phyloP scores from a whole-genome alignment of 2,888 invertebrate species.

The Brachyptera risi region DNA sequence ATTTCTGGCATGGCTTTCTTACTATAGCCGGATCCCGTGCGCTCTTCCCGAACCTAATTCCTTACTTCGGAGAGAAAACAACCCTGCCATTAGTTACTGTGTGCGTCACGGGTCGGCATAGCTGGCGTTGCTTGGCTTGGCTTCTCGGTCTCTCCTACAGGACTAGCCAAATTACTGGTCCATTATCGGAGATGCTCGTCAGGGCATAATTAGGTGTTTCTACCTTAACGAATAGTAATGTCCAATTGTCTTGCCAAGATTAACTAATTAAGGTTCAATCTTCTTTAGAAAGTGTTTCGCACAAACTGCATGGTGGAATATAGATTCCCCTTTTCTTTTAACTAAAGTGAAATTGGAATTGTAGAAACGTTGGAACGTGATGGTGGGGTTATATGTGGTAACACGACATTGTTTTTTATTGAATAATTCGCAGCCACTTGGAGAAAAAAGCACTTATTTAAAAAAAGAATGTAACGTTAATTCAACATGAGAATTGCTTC shows the following conservation, averaged over 20 bases:
- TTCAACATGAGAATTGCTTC: no score
- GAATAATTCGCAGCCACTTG: no score
- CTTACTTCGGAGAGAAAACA: slow-evolving; percentile 8
- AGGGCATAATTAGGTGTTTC: background rate
- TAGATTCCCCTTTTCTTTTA: no score
- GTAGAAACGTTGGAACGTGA: no score
- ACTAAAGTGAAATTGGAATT: no score
- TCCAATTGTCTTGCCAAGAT: background rate
- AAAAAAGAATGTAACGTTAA: no score
- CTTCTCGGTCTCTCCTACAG: background rate
- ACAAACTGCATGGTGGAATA: no score
- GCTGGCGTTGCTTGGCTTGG: background rate
- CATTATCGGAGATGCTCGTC: background rate
- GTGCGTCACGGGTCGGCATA: background rate
- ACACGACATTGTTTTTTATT: no score
- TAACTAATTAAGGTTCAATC: no score
- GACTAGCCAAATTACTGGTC: background rate
- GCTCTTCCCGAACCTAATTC: slow-evolving; percentile 12
- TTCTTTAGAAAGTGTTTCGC: no score
- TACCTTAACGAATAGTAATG: slow-evolving; percentile 1
- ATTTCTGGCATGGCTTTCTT: slow-evolving; percentile 13
- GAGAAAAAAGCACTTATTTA: no score
- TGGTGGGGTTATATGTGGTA: no score
- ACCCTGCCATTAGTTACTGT: slow-evolving; percentile 18
- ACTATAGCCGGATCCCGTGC: background rate